Conservation (phyloP, 2,888 invertebrate genomes). For the Leptarthrus brevirostris region DNA sequence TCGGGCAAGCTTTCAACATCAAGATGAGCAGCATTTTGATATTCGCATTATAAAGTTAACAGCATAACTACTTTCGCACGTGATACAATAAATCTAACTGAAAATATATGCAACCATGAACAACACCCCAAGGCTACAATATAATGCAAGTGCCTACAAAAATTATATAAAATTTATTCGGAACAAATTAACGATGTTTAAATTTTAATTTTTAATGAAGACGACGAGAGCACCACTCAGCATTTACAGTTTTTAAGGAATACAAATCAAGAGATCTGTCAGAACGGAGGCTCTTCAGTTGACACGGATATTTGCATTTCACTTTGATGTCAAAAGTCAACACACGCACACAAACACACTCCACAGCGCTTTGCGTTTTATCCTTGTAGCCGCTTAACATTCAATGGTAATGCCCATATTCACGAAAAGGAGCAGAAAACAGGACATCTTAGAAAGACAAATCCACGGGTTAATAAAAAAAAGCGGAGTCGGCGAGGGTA, state of each 20-base stretch:
- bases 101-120: too few relatives aligned
- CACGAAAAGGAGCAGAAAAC: not conserved
- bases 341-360: conserved; percentile 45
- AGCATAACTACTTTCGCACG: too few relatives aligned
- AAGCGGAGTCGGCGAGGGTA: conserved; percentile 6
- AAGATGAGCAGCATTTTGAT: too few relatives aligned
- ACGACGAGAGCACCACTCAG: conserved; percentile 15
- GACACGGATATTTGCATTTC: conserved; percentile 54
- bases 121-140: too few relatives aligned
- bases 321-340: conserved; percentile 54
- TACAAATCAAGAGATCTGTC: conserved; percentile 22
- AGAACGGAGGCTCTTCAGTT: conserved; percentile 30
- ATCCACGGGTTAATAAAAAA: conserved; percentile 8
- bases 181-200: conserved; percentile 39
- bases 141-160: not conserved
- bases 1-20: too few relatives aligned
- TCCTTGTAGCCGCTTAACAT: not conserved
- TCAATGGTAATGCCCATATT: not conserved
- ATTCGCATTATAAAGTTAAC: too few relatives aligned
- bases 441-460: conserved; percentile 38
- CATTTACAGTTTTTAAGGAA: conserved; percentile 19
- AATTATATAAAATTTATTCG: conserved; percentile 22
- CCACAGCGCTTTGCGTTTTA: conserved; percentile 3
- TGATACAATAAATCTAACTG: too few relatives aligned
- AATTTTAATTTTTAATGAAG: conserved; percentile 46